Conservation (phyloP, 1,140 invertebrate genomes). For the Apis laboriosa region DNA sequence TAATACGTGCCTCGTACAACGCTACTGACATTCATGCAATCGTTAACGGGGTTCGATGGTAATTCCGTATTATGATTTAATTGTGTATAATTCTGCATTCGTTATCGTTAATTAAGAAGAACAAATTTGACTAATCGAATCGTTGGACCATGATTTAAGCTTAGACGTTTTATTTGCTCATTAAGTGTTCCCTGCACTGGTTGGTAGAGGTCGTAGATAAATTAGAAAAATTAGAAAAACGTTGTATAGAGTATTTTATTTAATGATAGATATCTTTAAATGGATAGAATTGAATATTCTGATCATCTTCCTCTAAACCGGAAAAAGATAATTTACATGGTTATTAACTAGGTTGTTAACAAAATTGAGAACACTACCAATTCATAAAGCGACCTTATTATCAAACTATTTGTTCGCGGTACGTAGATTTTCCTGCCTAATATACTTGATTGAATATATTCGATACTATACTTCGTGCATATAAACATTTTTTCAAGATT, state of each 20-base stretch:
- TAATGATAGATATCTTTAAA: no score
- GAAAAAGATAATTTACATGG: conserved; percentile 30
- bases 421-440: background rate
- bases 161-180: background rate
- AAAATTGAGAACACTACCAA: conserved; percentile 31
- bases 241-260: no score
- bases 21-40: background rate
- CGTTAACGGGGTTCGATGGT: background rate
- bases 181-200: background rate
- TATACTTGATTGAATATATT: background rate
- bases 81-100: conserved; percentile 5
- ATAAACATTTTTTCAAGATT: background rate
- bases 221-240: background rate
- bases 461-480: background rate
- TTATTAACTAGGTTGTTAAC: conserved; percentile 33
- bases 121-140: background rate
- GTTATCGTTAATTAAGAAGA: conserved; percentile 2
- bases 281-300: background rate
- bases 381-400: conserved; percentile 46
- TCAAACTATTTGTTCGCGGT: conserved; percentile 14
- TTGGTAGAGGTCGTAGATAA: background rate
- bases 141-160: background rate
- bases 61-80: conserved; percentile 2
- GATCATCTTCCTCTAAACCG: background rate
- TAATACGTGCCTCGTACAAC: background rate